Evolutionary conservation across 2,797 vertebrate genomes (phyloP).

Genomic region (Iguana delicatissima): DNA sequence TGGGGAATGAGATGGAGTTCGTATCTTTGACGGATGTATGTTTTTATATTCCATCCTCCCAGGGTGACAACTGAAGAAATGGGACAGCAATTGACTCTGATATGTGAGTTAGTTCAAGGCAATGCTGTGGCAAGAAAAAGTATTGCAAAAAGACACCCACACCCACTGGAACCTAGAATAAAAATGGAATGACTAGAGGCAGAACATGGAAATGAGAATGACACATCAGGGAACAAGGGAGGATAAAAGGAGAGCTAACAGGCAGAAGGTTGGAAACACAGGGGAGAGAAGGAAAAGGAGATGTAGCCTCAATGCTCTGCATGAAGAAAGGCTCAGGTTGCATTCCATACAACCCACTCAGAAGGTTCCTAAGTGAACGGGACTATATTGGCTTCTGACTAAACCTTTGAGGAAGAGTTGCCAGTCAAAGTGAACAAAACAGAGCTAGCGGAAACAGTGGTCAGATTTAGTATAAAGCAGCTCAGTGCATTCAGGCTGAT

Average conservation of each 20-base stretch:
- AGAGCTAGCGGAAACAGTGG: neutral
- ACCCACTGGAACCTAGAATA: neutral
- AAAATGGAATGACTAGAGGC: neutral
- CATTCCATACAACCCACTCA: neutral
- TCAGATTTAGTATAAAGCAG: no score
- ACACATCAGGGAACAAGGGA: neutral
- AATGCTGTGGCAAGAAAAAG: neutral
- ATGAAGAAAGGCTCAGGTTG: neutral
- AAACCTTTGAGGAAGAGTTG: neutral
- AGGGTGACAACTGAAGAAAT: neutral
- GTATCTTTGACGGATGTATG: neutral
- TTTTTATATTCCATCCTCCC: neutral
- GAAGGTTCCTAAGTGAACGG: neutral
- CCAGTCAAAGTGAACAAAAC: neutral
- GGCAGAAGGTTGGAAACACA: neutral
- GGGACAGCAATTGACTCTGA: slow-evolving; percentile 1
- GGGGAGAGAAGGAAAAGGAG: no score
- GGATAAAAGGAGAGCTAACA: neutral
- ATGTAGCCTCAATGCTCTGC: neutral
- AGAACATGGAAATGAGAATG: neutral
- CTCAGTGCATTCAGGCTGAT: neutral
- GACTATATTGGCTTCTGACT: neutral
- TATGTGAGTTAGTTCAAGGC: neutral
- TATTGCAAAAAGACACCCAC: neutral
- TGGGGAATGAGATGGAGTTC: neutral